Evolutionary conservation across 2,888 invertebrate genomes (phyloP), one percentile per base, ranked within the genome.

Genomic region (Trissonchulus latispiculum): DNA sequence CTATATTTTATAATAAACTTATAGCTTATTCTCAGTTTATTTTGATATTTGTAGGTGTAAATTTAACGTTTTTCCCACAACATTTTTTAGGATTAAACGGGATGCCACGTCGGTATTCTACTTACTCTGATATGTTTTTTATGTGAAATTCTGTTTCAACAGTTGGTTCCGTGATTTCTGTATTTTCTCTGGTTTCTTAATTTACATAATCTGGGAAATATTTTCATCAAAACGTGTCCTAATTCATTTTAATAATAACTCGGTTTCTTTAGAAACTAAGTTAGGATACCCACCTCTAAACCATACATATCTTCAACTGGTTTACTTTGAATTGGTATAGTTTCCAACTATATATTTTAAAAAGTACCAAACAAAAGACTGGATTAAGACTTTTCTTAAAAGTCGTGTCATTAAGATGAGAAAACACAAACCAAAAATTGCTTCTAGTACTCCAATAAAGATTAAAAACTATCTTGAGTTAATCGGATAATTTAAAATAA

Each of bases 41-140:
- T 78, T 81, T 85, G 76, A 90, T 90, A 87, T 90, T 90, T 87
- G 82, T 90, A 79, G 90, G 90, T 75, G 90, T 91, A 78, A 91
- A 90, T 86, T 81, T 90, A 86, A 90, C 90, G 0, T 89, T 91
- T 84, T 90, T 91, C n/a, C 90, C 90, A 0, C 89, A 90, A 87
- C 90, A 91, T 85, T 90, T 91, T 79, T 83, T 89, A 84, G 89
- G 89, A 71, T 81, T 89, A 84, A 86, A 86, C 36, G 89, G 89
- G 0, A 90, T 90, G 84, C 90, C 90, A 68, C 90, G 90, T 73
- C 90, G 90, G 75, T 90, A 90, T 71, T 88, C 89, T 1, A 89
- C 90, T 83, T 90, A 90, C 72, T 89, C 89, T 0, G 89, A 90
- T 83, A 85, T 86, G 32, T 90, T 87, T 80, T 84, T 87, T 76